phyloP scores from a whole-genome alignment of 2,888 invertebrate genomes.

The Nesidiocoris tenuis region DNA sequence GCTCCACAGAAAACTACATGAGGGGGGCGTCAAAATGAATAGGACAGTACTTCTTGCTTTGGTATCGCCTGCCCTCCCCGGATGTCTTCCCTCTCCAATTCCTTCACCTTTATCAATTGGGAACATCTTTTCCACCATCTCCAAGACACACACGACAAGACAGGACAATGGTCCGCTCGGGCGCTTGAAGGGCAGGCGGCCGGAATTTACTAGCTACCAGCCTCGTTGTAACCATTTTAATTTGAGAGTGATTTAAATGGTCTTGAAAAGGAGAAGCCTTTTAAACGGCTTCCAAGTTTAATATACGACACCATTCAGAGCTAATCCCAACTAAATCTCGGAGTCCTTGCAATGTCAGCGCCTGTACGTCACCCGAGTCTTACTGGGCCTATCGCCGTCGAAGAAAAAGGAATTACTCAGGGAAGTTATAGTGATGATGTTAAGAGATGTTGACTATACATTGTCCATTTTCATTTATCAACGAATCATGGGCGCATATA shows the following conservation, averaged over 20 bases:
- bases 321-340: slow-evolving; percentile 24
- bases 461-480: too few species aligned
- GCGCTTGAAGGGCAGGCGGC: slow-evolving; percentile 31
- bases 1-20: too few species aligned
- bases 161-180: slow-evolving; percentile 40
- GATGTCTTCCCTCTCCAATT: slow-evolving; percentile 14
- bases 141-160: slow-evolving; percentile 20
- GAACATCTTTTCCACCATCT: slow-evolving; percentile 41
- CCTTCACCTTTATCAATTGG: slow-evolving; percentile 36
- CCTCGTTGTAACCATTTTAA: slow-evolving; percentile 42
- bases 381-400: not conserved
- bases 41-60: slow-evolving; percentile 25
- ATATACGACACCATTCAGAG: slow-evolving; percentile 31
- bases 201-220: slow-evolving; percentile 41
- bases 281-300: slow-evolving; percentile 28
- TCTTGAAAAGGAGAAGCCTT: slow-evolving; percentile 11
- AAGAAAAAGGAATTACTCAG: not conserved
- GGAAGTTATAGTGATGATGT: too few species aligned
- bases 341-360: not conserved
- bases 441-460: too few species aligned
- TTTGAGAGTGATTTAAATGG: slow-evolving; percentile 39
- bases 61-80: slow-evolving; percentile 4
- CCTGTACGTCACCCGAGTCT: not conserved
- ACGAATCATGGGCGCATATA: too few species aligned
- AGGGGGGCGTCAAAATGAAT: not conserved